phyloP scores from a whole-genome alignment of 2,113 vertebrate genomes.

The Austrofundulus limnaeus region DNA sequence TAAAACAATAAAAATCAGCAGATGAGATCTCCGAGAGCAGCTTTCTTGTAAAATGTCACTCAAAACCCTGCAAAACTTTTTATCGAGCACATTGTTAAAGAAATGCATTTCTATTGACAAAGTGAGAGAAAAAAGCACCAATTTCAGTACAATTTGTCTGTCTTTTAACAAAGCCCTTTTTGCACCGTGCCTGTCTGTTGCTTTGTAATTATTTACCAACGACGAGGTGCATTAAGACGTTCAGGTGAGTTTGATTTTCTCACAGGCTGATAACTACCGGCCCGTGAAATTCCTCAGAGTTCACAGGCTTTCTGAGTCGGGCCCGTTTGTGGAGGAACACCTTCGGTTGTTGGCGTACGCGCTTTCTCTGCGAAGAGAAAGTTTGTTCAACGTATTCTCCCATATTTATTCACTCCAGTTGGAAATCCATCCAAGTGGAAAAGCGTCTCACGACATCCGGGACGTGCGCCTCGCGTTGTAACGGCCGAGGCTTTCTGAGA shows the following conservation, averaged over 20 bases:
- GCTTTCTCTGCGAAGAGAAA: not conserved
- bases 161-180: conserved; percentile 11
- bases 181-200: conserved; percentile 23
- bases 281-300: conserved; percentile 28
- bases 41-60: conserved; percentile 35
- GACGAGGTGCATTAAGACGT: conserved; percentile 20
- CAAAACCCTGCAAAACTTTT: conserved; percentile 39
- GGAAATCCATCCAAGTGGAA: not conserved
- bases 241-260: conserved; percentile 25
- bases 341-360: conserved; percentile 7
- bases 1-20: conserved; percentile 44
- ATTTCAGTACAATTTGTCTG: conserved; percentile 25
- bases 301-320: not conserved
- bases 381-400: not conserved
- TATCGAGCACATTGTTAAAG: conserved; percentile 52
- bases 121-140: conserved; percentile 21
- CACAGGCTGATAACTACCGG: conserved; percentile 8
- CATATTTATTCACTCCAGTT: not conserved
- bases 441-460: not conserved
- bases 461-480: too few species aligned
- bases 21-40: conserved; percentile 8
- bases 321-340: conserved; percentile 20
- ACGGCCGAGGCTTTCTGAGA: not conserved
- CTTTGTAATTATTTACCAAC: conserved; percentile 55
- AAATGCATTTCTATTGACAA: conserved; percentile 39